These are phyloP conservation scores for Acrocephalus scirpaceus DNA, from an alignment of 2,797 vertebrate genomes.

Conservation along the genomic window DNA sequence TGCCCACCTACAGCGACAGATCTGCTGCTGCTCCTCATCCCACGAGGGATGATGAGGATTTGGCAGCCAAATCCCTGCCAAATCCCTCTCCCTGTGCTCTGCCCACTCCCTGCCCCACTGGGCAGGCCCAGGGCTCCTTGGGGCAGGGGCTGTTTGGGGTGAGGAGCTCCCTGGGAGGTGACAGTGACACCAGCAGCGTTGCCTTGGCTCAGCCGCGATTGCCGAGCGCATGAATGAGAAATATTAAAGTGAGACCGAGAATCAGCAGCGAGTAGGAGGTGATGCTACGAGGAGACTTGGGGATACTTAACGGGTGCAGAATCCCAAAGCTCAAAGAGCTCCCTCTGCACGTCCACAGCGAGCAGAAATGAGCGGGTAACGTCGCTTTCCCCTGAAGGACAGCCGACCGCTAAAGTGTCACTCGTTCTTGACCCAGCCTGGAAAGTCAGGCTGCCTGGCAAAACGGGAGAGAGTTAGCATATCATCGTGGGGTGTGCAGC, in stretches of 20 bases:
- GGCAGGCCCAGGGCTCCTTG: background rate
- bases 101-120: background rate
- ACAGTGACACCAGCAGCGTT: background rate
- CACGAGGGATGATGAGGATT: accelerated
- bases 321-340: conserved; percentile 25
- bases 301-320: background rate
- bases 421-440: conserved; percentile 69
- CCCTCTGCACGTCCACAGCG: conserved; percentile 11
- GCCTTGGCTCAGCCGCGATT: background rate
- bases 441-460: conserved; percentile 71
- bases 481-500: conserved; percentile 59
- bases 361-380: conserved; percentile 41
- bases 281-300: background rate
- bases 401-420: conserved; percentile 66
- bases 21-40: background rate
- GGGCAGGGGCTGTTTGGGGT: background rate
- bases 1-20: accelerated
- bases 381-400: conserved; percentile 67
- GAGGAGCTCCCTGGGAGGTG: background rate
- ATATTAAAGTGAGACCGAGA: background rate
- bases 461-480: conserved; percentile 66
- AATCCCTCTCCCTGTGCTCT: background rate
- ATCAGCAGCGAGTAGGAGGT: conserved; percentile 23
- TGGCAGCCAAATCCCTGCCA: background rate
- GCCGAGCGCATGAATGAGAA: background rate